Base-by-base conservation (phyloP, 1,140 invertebrate species). In the Sycophaga agraensis region DNA sequence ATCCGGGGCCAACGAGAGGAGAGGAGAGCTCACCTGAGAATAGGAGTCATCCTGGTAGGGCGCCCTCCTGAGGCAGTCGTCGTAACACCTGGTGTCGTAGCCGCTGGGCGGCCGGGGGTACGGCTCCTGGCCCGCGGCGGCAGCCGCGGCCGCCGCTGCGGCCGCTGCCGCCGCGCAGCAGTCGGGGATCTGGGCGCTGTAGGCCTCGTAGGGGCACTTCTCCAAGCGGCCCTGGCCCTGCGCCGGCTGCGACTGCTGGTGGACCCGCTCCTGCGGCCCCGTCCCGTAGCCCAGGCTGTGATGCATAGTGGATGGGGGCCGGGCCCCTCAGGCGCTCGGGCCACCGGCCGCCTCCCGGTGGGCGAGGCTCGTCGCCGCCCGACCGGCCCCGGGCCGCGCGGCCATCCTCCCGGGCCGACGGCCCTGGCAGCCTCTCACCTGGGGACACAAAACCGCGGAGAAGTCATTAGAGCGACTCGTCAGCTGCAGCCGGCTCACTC, bases 181-280 rank as follows among this genome's bases (percentile, higher is more conserved):
- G 42, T 81, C 79, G 28, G 79, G 79, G 56, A 81, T 81, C 45
- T 78, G 77, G 4, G 76, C 66, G 53, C 70, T 71, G 65, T 79
- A 80, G 48, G 68, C 58, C 17, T 81, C 78, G 51, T 79, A 81
- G 1, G 78, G 78, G 43, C 75, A 79, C 64, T 81, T 81, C 9
- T 76, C 75, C 12, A 22, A 6, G 1, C 49, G 16, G 42, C 53
- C 63, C 16, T 37, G 31, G 3, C 5, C 5, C 40, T 42, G 40
- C 11, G 28, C 11, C 28, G 28, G n/a, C 12, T 42, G 68, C n/a
- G n/a, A n/a, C 43, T 68, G 71, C 64, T 81, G 79, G 62, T 80
- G 79, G 54, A 80, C 75, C 45, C 79, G 72, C 66, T 81, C 79
- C 61, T 80, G 77, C 55, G 78, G 79, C 28, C 78, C 78, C 55